phyloP scores from a whole-genome alignment of 2,888 invertebrate species.

The Euproctis similis region DNA sequence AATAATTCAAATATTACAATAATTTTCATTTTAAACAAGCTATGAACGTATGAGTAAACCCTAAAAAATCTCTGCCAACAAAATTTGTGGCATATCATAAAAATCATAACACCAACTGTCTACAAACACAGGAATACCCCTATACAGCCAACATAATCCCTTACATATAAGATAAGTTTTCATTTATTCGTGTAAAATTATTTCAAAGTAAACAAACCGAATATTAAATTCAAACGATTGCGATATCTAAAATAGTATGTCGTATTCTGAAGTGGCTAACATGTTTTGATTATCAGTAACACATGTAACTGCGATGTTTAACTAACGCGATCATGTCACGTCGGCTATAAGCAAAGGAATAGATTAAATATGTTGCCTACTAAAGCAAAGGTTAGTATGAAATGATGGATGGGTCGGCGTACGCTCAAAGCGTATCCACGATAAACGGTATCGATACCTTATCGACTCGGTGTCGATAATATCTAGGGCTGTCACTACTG shows the following conservation, averaged over 20 bases:
- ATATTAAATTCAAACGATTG: conserved; percentile 56
- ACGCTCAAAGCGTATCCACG: conserved; percentile 64
- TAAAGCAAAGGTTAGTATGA: conserved; percentile 35
- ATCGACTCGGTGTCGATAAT: conserved; percentile 46
- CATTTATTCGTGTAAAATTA: conserved; percentile 31
- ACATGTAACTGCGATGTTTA: conserved; percentile 66
- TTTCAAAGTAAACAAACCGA: conserved; percentile 39
- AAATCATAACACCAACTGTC: conserved; percentile 13
- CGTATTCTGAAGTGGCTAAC: conserved; percentile 56
- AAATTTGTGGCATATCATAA: conserved; percentile 18
- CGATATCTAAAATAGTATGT: conserved; percentile 43
- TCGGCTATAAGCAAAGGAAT: conserved; percentile 63
- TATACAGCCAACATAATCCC: conserved; percentile 16
- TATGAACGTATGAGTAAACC: conserved; percentile 10
- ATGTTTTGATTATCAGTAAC: conserved; percentile 60
- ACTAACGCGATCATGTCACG: conserved; percentile 47
- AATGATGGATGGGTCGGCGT: conserved; percentile 71
- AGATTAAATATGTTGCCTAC: conserved; percentile 40
- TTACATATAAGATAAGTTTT: conserved; percentile 39
- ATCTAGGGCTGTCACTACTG: conserved; percentile 35
- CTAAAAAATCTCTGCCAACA: conserved; percentile 31
- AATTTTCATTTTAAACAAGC: too few species aligned
- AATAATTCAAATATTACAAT: too few species aligned
- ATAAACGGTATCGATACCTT: conserved; percentile 52
- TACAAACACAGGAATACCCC: conserved; percentile 10